Percentiles rank a stretch among this genome's conserved stretches.
Evolutionary conservation across 2,888 invertebrate species (phyloP).

Genomic region (Abscondita cerata): DNA sequence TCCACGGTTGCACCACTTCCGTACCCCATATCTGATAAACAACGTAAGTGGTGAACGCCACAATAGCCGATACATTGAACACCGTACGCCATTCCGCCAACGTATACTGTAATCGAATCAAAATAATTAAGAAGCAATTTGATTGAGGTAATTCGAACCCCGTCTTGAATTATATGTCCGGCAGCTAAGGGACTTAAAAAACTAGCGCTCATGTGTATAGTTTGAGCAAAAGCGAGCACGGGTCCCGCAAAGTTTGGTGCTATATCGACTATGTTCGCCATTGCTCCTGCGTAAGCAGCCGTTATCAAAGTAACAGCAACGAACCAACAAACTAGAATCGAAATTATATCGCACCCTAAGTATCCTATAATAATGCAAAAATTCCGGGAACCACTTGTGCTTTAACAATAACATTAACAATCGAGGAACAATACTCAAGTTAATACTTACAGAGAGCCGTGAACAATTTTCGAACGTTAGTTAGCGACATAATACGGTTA

Average conservation of each 20-base stretch:
- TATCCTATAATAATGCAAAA: conserved; percentile 69
- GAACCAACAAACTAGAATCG: conserved; percentile 71
- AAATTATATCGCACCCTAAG: conserved; percentile 65
- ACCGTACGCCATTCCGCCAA: conserved; percentile 69
- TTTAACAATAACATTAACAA: conserved; percentile 46
- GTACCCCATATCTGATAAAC: conserved; percentile 73
- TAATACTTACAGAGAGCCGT: conserved; percentile 64
- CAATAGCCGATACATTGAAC: conserved; percentile 68
- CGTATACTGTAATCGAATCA: conserved; percentile 47
- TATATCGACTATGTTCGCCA: conserved; percentile 79
- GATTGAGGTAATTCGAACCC: conserved; percentile 57
- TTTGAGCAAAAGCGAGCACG: conserved; percentile 75
- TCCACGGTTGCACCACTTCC: conserved; percentile 65
- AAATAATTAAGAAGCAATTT: neutral
- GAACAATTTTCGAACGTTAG: conserved; percentile 72
- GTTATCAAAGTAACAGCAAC: conserved; percentile 74
- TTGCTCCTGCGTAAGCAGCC: conserved; percentile 76
- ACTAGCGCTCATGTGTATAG: conserved; percentile 79
- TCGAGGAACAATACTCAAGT: too few relatives aligned
- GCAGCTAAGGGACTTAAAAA: conserved; percentile 72
- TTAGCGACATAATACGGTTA: conserved; percentile 65
- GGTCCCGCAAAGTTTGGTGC: conserved; percentile 81
- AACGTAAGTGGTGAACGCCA: conserved; percentile 68
- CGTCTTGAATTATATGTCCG: conserved; percentile 66
- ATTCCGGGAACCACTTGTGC: conserved; percentile 75